These are phyloP conservation scores for Pogonocichla stellata DNA, from an alignment of 2,113 vertebrate species.

Conservation along the genomic window DNA sequence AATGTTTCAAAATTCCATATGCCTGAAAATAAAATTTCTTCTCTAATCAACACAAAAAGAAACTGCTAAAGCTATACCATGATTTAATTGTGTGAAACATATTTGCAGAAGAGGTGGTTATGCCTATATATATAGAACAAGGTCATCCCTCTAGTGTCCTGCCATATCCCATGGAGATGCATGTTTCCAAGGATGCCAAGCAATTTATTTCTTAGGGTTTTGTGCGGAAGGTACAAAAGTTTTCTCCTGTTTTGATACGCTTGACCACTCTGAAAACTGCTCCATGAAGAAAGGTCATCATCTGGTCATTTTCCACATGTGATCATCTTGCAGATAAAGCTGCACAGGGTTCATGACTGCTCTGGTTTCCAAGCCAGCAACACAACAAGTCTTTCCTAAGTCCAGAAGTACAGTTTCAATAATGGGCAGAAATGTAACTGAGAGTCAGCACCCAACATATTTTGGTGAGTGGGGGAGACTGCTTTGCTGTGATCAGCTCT, in stretches of 20 bases:
- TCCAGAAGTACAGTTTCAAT: neutral
- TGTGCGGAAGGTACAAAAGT: neutral
- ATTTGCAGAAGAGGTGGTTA: neutral
- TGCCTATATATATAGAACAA: neutral
- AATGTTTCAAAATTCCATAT: neutral
- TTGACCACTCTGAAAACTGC: neutral
- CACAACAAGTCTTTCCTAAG: neutral
- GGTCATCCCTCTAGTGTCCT: neutral
- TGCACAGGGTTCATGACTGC: neutral
- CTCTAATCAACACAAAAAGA: neutral
- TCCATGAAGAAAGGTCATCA: neutral
- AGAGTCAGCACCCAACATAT: neutral
- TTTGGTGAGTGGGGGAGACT: neutral
- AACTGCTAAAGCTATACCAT: fast-evolving
- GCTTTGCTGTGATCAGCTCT: neutral
- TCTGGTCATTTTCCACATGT: neutral
- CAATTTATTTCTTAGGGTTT: neutral
- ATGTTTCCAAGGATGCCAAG: neutral
- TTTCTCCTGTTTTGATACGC: neutral
- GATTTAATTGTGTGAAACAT: neutral
- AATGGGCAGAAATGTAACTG: fast-evolving
- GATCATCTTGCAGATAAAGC: neutral
- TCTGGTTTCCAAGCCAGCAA: neutral
- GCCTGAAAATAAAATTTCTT: neutral
- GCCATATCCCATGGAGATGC: neutral